Base-by-base conservation (phyloP, 1,140 invertebrate species). In the Polypedilum pembai region DNA sequence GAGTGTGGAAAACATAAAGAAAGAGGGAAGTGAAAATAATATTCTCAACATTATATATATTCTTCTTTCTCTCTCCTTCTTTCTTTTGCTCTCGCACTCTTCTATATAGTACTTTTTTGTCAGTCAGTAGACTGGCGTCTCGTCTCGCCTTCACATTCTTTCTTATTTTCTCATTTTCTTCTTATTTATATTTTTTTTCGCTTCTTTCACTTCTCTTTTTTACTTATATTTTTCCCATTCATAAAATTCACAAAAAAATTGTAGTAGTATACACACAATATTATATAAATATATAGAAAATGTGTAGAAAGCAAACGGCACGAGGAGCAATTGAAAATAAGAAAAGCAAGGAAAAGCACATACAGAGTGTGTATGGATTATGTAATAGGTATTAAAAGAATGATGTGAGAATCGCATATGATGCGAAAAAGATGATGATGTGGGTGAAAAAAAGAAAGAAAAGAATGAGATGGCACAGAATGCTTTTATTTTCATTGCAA, bases 1-100 rank as follows among this genome's bases (percentile, higher is more conserved):
- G 45, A 56, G 45, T 56, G 17, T 18, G 65, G 20, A 69, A 69
- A 69, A 20, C 18, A 69, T 8, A 20, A 69, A 69, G 17, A 69
- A 69, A 69, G 20, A 69, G 65, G 65, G 65, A 69, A 69, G 65
- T 69, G 45, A 69, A 69, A 69, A 69, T 69, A 69, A 69, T 69
- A 69, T 69, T 56, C 65, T 69, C 17, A 69, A 69, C 20, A 69
- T 69, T 56, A 33, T 56, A 12, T 56, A 56, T 56, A 10, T 56
- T n/a, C 3, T 12, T 56, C 8, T 56, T 5, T 5, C 5, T 33
- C 24, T 33, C 5, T 33, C 24, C 5, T 33, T 33, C n/a, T 18
- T 66, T 69, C 10, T 21, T 69, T 18, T 69, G n/a, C 20, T 69
- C 65, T 18, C 18, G 15, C 45, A 56, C n/a, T 56, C n/a, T 56